These are phyloP conservation scores for Latrodectus hesperus DNA, from an alignment of 2,888 invertebrate species.

Conservation along the genomic window DNA sequence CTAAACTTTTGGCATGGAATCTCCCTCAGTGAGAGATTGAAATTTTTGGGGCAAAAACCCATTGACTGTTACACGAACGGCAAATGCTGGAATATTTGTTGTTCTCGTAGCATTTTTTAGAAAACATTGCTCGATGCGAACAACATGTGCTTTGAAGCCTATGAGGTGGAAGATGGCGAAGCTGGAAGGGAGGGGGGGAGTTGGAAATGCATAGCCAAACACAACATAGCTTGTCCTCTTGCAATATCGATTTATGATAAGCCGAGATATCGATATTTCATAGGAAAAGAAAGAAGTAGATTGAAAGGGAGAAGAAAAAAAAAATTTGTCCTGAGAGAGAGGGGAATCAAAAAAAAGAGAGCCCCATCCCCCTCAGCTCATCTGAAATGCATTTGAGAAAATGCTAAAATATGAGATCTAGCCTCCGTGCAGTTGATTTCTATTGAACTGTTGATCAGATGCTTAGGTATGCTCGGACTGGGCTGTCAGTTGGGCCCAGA, in stretches of 20 bases:
- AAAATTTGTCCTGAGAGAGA: slow-evolving; percentile 15
- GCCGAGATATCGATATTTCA: slow-evolving; percentile 66
- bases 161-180: not conserved
- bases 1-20: no score
- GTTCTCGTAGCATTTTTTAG: no score
- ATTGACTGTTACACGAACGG: no score
- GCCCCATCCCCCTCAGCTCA: slow-evolving; percentile 39
- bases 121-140: not conserved
- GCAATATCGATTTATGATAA: slow-evolving; percentile 66
- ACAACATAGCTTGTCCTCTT: slow-evolving; percentile 53
- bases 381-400: slow-evolving; percentile 68
- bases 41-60: no score
- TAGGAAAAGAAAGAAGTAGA: slow-evolving; percentile 37
- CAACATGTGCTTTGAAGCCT: not conserved
- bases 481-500: slow-evolving; percentile 64
- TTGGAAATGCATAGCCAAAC: slow-evolving; percentile 42
- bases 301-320: slow-evolving; percentile 19
- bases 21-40: no score
- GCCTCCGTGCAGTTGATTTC: slow-evolving; percentile 62
- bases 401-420: slow-evolving; percentile 68
- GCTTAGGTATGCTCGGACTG: slow-evolving; percentile 66
- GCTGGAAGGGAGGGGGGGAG: not conserved
- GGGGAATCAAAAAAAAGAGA: slow-evolving; percentile 33
- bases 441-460: slow-evolving; percentile 68
- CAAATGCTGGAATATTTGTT: no score